Conservation (phyloP, 2,888 invertebrate genomes). For the Lasioglossum zephyrum region DNA sequence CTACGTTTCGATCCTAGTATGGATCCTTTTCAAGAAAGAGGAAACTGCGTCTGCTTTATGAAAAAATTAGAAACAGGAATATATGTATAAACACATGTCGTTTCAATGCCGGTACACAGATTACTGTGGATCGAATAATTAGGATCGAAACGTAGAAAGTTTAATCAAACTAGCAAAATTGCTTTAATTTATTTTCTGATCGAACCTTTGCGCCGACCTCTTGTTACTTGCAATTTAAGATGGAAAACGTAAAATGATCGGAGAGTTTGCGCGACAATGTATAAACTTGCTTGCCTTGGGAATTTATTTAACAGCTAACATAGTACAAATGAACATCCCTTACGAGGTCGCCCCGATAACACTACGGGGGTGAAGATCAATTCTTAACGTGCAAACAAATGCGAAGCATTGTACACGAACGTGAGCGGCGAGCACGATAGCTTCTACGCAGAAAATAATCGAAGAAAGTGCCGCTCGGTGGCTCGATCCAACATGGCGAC, state of each 20-base stretch:
- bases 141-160: too few species aligned
- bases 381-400: not conserved
- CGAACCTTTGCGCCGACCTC: too few species aligned
- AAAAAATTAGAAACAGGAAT: too few species aligned
- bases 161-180: too few species aligned
- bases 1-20: too few species aligned
- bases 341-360: not conserved
- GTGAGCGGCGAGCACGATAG: not conserved
- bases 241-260: not conserved
- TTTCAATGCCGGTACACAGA: too few species aligned
- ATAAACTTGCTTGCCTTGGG: not conserved
- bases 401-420: not conserved
- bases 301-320: not conserved
- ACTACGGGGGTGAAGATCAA: not conserved
- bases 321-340: not conserved
- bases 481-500: not conserved
- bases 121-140: too few species aligned
- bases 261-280: not conserved
- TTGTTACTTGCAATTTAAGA: too few species aligned
- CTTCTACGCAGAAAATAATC: not conserved
- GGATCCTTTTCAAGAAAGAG: too few species aligned
- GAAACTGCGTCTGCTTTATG: too few species aligned
- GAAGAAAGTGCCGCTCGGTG: not conserved
- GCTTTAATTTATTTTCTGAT: too few species aligned
- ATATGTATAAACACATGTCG: too few species aligned